A percentile compares a stretch with the other conserved stretches of the same genome.
These are phyloP conservation scores for Eulithis prunata DNA, from an alignment of 2,888 invertebrate genomes.

Conservation along the genomic window DNA sequence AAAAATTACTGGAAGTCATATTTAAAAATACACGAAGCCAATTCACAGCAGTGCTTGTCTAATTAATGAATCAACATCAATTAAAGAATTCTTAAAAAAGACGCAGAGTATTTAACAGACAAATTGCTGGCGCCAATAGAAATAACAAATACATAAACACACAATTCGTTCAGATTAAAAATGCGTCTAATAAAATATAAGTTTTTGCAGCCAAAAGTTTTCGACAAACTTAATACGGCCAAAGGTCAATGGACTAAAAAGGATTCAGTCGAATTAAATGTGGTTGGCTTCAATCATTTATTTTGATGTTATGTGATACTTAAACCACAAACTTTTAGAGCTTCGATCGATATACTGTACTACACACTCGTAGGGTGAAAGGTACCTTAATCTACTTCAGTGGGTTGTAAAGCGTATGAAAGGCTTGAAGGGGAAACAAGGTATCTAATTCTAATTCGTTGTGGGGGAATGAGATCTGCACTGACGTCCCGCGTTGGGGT, in stretches of 20 bases:
- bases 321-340: conserved; percentile 13
- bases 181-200: no score
- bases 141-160: neutral
- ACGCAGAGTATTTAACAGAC: neutral
- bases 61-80: conserved; percentile 8
- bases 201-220: neutral
- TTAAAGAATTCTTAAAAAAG: neutral
- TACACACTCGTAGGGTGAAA: neutral
- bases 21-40: neutral
- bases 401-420: neutral
- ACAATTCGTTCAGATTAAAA: no score
- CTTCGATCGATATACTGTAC: conserved; percentile 10
- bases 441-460: no score
- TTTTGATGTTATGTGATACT: neutral
- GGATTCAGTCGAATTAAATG: conserved; percentile 1
- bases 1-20: neutral
- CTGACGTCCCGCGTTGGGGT: no score
- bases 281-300: conserved; percentile 2
- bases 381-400: neutral
- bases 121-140: neutral
- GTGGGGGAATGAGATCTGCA: no score
- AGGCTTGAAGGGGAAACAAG: neutral
- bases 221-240: conserved; percentile 1
- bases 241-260: conserved; percentile 7
- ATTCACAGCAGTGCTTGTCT: neutral